Base-by-base conservation (phyloP, 2,888 invertebrate genomes). In the Drosophila stalkeri region DNA sequence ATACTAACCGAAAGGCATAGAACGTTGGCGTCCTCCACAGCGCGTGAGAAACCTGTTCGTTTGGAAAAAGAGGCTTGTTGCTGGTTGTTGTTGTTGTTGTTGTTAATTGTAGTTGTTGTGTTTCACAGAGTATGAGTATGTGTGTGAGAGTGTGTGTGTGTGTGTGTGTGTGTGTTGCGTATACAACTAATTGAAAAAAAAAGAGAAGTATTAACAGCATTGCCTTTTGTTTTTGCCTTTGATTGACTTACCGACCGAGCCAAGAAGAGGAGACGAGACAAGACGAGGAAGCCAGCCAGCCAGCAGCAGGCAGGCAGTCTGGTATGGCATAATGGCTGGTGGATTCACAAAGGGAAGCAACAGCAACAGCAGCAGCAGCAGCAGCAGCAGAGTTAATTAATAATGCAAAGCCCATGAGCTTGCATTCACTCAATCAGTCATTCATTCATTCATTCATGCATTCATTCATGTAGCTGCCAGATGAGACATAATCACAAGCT, bases 301-400 rank as follows among this genome's bases (percentile, higher is more conserved):
- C 23, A 47, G 51, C 54, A 54, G 54, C 82, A 78, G 79, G 82
- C 82, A 85, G 67, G 89, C 87, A 82, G 80, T 90, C 90, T 90
- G 87, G 84, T 80, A 90, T 86, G 89, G 85, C 90, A 87, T 90
- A 86, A 86, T 86, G 90, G 90, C 77, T 81, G 89, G 85, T 84
- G 90, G 82, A 90, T 77, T 79, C 69, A 70, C 75, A 70, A 82
- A 66, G 76, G 75, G 66, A 57, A 68, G 67, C 55, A 46, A 23
- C 37, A 54, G 37, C 52, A 37, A 16, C 52, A 14, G 37, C 60
- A 73, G 67, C 47, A 76, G 64, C 43, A 43, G 11, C 43, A 43
- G 35, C n/a, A 33, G 35, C 54, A 75, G 46, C 57, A 80, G 51
- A 77, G 82, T 75, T 87, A 87, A 87, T 89, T 89, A 87, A 82